A percentile compares a stretch with the other conserved stretches of the same genome.
These are phyloP conservation scores for Fukomys damarensis DNA, from an alignment of 2,113 vertebrate genomes.

Conservation along the genomic window DNA sequence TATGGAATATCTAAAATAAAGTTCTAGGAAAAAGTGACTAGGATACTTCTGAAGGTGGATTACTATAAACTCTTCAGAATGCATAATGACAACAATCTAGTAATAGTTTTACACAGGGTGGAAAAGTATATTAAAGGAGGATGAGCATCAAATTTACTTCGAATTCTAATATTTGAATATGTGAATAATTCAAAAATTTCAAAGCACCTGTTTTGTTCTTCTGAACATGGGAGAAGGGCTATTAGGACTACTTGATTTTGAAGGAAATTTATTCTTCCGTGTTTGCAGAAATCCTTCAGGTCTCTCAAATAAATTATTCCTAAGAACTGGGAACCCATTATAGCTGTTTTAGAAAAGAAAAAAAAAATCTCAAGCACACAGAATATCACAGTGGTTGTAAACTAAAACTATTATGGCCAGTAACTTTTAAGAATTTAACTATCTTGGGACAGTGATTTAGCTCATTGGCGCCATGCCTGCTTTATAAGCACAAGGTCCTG, in stretches of 20 bases:
- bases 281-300: slow-evolving; percentile 89
- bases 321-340: slow-evolving; percentile 95
- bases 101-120: not conserved
- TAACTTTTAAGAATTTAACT: slow-evolving; percentile 32
- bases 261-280: slow-evolving; percentile 87
- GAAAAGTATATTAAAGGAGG: not conserved
- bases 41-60: slow-evolving; percentile 18
- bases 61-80: slow-evolving; percentile 24
- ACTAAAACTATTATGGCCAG: not conserved
- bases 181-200: slow-evolving; percentile 23
- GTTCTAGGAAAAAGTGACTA: slow-evolving; percentile 34
- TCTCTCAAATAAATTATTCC: slow-evolving; percentile 92
- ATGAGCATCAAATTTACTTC: slow-evolving; percentile 26
- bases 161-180: slow-evolving; percentile 34
- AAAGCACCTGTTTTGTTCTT: slow-evolving; percentile 96
- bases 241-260: slow-evolving; percentile 93
- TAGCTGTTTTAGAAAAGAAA: slow-evolving; percentile 90
- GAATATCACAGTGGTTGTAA: slow-evolving; percentile 34
- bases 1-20: slow-evolving; percentile 31
- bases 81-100: not conserved
- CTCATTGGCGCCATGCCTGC: no score
- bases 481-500: no score
- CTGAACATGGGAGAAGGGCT: slow-evolving; percentile 97
- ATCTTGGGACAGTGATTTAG: not conserved
- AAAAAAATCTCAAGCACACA: slow-evolving; percentile 60